These are phyloP conservation scores for Lampropteryx suffumata DNA, from an alignment of 2,888 invertebrate species.

Conservation along the genomic window DNA sequence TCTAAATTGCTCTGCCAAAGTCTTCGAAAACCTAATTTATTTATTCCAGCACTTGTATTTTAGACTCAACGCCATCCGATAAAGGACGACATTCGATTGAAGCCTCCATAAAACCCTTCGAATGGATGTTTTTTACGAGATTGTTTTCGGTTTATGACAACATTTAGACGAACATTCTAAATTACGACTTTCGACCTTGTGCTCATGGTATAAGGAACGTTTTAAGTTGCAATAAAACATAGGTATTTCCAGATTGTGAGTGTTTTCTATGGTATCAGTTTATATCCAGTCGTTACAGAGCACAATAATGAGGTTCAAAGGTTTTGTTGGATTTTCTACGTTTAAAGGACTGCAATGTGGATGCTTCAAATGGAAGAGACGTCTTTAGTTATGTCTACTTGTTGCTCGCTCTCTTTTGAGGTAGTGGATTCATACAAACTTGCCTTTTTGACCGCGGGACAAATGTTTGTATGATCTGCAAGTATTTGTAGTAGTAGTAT, in stretches of 20 bases:
- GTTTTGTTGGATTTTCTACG: constrained; percentile 1
- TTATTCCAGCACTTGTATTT: constrained; percentile 2
- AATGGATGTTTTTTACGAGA: constrained; percentile 45
- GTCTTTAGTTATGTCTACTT: background rate
- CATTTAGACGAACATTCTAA: constrained; percentile 35
- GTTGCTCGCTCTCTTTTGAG: too few relatives aligned
- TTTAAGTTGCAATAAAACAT: constrained; percentile 36
- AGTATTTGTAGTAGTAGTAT: too few relatives aligned
- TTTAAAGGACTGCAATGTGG: background rate
- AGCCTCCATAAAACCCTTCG: constrained; percentile 35
- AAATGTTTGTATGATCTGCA: too few relatives aligned
- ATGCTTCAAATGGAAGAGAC: background rate
- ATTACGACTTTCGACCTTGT: constrained; percentile 33
- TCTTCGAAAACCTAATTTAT: background rate
- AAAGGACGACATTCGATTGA: constrained; percentile 33
- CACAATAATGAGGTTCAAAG: constrained; percentile 46
- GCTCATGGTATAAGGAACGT: constrained; percentile 33
- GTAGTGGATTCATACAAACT: too few relatives aligned
- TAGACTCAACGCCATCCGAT: constrained; percentile 19
- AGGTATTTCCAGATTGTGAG: constrained; percentile 37
- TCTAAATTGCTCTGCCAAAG: constrained; percentile 15
- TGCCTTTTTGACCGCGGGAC: too few relatives aligned
- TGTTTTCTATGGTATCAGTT: constrained; percentile 49
- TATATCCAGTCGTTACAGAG: constrained; percentile 54
- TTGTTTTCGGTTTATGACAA: constrained; percentile 48